Evolutionary conservation across 2,888 invertebrate genomes (phyloP).

Genomic region (Scotopteryx bipunctaria): DNA sequence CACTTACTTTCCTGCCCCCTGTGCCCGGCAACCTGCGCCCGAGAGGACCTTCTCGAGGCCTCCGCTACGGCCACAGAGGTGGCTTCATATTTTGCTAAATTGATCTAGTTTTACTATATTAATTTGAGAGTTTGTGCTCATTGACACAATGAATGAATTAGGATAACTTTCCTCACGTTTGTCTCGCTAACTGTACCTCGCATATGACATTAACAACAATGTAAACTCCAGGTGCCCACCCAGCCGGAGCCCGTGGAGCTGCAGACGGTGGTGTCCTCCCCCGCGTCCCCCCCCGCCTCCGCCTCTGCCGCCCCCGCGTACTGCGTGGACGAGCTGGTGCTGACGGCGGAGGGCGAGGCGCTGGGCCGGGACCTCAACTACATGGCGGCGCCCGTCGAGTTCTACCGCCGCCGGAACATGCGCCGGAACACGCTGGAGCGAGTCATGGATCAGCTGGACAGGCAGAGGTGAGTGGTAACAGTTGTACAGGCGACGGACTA

Average conservation of each 20-base stretch:
- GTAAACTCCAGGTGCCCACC: slow-evolving; percentile 62
- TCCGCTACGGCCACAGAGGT: no score
- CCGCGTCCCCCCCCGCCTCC: slow-evolving; percentile 48
- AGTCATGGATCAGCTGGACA: slow-evolving; percentile 54
- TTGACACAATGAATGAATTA: no score
- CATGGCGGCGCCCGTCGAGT: slow-evolving; percentile 58
- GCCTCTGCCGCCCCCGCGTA: slow-evolving; percentile 52
- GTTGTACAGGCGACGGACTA: no score
- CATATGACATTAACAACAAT: no score
- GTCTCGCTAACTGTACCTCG: no score
- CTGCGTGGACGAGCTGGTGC: slow-evolving; percentile 50
- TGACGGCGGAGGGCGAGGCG: background rate
- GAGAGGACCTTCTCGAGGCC: no score
- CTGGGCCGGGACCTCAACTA: slow-evolving; percentile 53
- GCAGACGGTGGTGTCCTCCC: slow-evolving; percentile 52
- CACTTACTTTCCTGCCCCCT: no score
- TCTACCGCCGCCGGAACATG: slow-evolving; percentile 46
- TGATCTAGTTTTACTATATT: no score
- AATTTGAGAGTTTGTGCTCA: no score
- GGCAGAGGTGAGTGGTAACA: slow-evolving; percentile 45
- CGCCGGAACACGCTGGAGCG: slow-evolving; percentile 56
- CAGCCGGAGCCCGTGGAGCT: slow-evolving; percentile 68
- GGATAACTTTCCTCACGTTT: no score
- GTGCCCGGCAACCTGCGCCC: no score
- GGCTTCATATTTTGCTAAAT: no score